phyloP scores from a whole-genome alignment of 2,888 invertebrate genomes.

The Andricus quercusramuli region DNA sequence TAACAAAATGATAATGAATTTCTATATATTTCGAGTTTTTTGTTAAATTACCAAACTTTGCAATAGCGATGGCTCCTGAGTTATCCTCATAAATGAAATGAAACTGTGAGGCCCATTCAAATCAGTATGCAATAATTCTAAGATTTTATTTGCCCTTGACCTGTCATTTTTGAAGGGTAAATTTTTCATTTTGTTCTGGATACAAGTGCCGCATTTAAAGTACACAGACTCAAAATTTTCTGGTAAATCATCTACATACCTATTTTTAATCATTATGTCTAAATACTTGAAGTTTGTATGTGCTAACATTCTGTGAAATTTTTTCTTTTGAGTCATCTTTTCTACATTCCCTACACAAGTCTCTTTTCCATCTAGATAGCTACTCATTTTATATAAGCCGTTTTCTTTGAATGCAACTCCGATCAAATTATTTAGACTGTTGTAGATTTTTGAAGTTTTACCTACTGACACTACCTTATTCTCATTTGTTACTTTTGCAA shows the following conservation, averaged over 20 bases:
- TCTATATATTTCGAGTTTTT: no score
- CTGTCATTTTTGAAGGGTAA: background rate
- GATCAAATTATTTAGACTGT: no score
- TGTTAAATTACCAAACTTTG: no score
- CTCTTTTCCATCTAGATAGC: no score
- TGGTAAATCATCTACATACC: slow-evolving; percentile 26
- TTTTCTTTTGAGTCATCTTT: slow-evolving; percentile 38
- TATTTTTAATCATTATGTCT: slow-evolving; percentile 7
- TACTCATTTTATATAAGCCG: no score
- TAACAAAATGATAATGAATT: background rate
- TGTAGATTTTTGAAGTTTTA: no score
- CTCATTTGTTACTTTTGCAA: no score
- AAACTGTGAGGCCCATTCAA: slow-evolving; percentile 41
- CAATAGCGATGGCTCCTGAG: no score
- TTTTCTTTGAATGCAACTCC: no score
- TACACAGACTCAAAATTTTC: background rate
- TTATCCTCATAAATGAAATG: no score
- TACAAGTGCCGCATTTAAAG: slow-evolving; percentile 42
- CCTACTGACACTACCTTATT: no score
- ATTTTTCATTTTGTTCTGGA: slow-evolving; percentile 49
- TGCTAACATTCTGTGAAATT: slow-evolving; percentile 39
- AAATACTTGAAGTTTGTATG: slow-evolving; percentile 41
- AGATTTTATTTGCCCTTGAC: no score
- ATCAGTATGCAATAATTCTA: slow-evolving; percentile 37
- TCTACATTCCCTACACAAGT: background rate